Base-by-base conservation (phyloP, 1,140 invertebrate species). In the Cyclargus thomasi region DNA sequence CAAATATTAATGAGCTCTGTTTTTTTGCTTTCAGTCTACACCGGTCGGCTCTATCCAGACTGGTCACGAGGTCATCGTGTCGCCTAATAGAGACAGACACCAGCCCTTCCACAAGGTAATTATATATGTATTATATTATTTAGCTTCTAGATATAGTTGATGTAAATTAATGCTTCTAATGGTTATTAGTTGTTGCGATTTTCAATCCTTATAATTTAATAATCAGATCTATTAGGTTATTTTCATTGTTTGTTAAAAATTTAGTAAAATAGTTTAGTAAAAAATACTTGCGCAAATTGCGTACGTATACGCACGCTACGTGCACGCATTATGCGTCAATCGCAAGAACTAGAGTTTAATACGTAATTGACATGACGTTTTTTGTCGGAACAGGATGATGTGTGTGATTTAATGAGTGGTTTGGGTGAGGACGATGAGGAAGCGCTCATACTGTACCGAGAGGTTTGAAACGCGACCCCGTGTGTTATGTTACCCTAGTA, bases 41-140 rank as follows among this genome's bases (percentile, higher is more conserved):
- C 96, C 96, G 66, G 96, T 97, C 79, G 96, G 96, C 80, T 97
- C 97, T 62, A 92, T 97, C 77, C 96, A 97, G 92, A 97, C 96
- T 72, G 95, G 94, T 76, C 96, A 97, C 82, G 97, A 97, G 91
- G 94, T 96, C 67, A 94, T 97, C 68, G 95, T 97, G 75, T 97
- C 96, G 78, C 96, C 96, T 69, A 97, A 96, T 91, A 93, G 96
- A 82, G 96, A 97, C 91, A 92, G 95, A 85, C 95, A 96, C 92
- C 93, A 94, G 80, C 90, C 94, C 75, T 93, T 94, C 85, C 94
- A 95, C 84, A 97, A 97, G 95, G 96, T 88, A 67, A 77, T 69
- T 22, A 59, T 18, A 59, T 20, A 20, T 21, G 10, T 10, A 59
- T 20, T 55, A 4, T 20, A 16, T 55, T 1, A 55, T 14, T 14